phyloP scores from a whole-genome alignment of 1,140 invertebrate species.

The Drosophila asahinai region DNA sequence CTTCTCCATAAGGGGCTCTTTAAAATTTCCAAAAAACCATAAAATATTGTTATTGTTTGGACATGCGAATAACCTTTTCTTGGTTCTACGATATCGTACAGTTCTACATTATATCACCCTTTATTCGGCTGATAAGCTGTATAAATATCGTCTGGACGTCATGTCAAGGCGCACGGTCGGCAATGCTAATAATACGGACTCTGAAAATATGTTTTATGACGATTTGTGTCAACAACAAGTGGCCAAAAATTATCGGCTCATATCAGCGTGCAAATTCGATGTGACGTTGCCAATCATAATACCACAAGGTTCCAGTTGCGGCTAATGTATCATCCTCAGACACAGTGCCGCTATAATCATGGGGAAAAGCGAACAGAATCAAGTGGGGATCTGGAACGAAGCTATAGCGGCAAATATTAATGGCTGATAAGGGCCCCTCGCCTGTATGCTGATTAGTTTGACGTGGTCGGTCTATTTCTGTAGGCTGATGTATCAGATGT shows the following conservation, averaged over 20 bases:
- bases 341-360: slow-evolving; percentile 43
- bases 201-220: slow-evolving; percentile 55
- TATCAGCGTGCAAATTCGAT: slow-evolving; percentile 25
- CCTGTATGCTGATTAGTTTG: slow-evolving; percentile 41
- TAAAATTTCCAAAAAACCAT: slow-evolving; percentile 30
- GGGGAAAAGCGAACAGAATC: slow-evolving; percentile 12
- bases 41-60: slow-evolving; percentile 28
- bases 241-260: slow-evolving; percentile 30
- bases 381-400: slow-evolving; percentile 35
- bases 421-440: slow-evolving; percentile 27
- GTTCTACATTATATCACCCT: slow-evolving; percentile 43
- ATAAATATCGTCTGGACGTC: slow-evolving; percentile 31
- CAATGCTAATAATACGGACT: slow-evolving; percentile 16
- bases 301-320: slow-evolving; percentile 13
- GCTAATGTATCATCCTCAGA: slow-evolving; percentile 35
- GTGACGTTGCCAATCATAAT: slow-evolving; percentile 49
- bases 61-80: slow-evolving; percentile 18
- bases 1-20: background rate
- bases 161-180: background rate
- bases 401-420: slow-evolving; percentile 12
- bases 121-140: slow-evolving; percentile 54
- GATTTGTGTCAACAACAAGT: slow-evolving; percentile 56
- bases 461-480: slow-evolving; percentile 58
- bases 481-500: slow-evolving; percentile 34
- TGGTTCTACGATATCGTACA: slow-evolving; percentile 37